phyloP scores from a whole-genome alignment of 2,888 invertebrate species.

The Girardia tigrina region DNA sequence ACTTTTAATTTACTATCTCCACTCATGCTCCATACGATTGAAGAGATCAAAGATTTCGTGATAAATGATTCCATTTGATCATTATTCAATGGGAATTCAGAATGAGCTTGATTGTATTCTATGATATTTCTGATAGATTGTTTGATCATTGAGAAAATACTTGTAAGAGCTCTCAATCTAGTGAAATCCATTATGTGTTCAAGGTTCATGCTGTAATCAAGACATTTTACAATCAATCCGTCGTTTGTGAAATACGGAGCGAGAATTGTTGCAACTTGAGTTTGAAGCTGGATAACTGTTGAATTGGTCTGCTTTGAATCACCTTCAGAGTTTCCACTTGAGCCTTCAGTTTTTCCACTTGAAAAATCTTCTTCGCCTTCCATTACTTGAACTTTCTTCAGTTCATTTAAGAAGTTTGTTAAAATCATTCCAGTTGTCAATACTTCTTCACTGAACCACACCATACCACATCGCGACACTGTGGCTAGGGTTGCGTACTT shows the following conservation, averaged over 20 bases:
- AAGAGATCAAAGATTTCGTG: constrained; percentile 78
- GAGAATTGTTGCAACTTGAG: constrained; percentile 70
- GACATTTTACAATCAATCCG: constrained; percentile 75
- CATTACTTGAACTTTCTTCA: constrained; percentile 59
- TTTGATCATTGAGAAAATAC: constrained; percentile 92
- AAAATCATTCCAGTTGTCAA: constrained; percentile 95
- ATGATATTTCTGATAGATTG: constrained; percentile 76
- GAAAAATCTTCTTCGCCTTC: constrained; percentile 45
- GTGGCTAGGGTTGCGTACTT: constrained; percentile 95
- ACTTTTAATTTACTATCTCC: constrained; percentile 94
- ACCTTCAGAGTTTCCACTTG: background rate
- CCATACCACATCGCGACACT: constrained; percentile 98
- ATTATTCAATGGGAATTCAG: constrained; percentile 73
- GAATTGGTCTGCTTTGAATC: background rate
- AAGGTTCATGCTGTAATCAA: constrained; percentile 70
- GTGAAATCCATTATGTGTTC: constrained; percentile 99
- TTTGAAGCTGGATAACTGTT: constrained; percentile 57
- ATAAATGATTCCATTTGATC: constrained; percentile 85
- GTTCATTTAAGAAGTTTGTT: constrained; percentile 74
- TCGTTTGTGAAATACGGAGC: constrained; percentile 73
- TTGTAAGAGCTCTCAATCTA: constrained; percentile 78
- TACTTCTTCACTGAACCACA: constrained; percentile 87
- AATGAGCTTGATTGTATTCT: constrained; percentile 77
- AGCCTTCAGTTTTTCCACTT: background rate
- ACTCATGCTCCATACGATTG: constrained; percentile 87